Evolutionary conservation across 2,797 vertebrate species (phyloP), one percentile per base, ranked within the genome.

Genomic region (Spondyliosoma cantharus): DNA sequence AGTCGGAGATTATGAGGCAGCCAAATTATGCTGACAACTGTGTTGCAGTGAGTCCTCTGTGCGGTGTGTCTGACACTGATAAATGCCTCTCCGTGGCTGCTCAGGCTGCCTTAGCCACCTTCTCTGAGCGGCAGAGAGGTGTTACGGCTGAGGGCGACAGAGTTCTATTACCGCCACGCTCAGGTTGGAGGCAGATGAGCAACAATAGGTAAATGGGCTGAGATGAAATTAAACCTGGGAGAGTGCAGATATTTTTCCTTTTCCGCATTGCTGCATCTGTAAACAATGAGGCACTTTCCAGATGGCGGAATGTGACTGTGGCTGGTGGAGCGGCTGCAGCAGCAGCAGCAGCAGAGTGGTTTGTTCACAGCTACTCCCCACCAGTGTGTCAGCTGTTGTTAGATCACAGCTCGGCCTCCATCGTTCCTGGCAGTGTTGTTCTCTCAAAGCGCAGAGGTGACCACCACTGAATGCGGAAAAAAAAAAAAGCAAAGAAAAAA

Each of bases 21-120:
- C 80, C 84, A 92, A 90, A 91, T 93, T 89, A 91, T 90, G 90
- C 91, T 93, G 93, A 93, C 92, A 90, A 88, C 85, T 90, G 76
- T 89, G 93, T 91, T 89, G 89, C 82, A 49, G 80, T 64, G 86
- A 86, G 84, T 86, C 80, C 62, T 86, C 56, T 66, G 76, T 68
- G 80, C 60, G 11, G 82, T 68, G 85, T 90, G 89, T 85, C 66
- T 90, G 90, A 93, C 91, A 86, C 89, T 91, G 93, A 92, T 93
- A 93, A 92, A 93, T 91, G 86, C 78, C 74, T 89, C 74, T 84
- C 82, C 16, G 77, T 76, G 73, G 83, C 87, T 80, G 83, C 78
- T 87, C 83, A 60, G 79, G 80, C 86, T 77, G 82, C 86, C 81
- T 78, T 48, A 75, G 78, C 83, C 84, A 63, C 85, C 77, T 83